Evolutionary conservation across 2,113 vertebrate species (phyloP), one percentile per base, ranked within the genome.

Genomic region (Prietella phreatophila): DNA sequence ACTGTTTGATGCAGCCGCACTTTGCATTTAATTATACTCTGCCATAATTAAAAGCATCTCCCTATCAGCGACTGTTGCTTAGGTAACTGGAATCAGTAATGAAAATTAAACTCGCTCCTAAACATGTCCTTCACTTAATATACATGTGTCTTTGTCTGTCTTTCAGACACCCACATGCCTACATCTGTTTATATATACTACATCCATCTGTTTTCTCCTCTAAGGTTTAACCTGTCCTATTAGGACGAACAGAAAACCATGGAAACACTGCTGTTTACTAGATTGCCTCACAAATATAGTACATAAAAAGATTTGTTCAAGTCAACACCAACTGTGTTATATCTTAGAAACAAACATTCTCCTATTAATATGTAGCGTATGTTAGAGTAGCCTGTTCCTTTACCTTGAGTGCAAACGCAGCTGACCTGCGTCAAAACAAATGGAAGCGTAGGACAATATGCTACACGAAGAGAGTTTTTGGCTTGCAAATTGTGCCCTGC

Each of bases 11-110:
- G 82, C 69, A n/a, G 82, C 55, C 58, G 55, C 80, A 88, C 90
- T 89, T 90, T 86, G 82, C 88, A 89, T 92, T 88, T 60, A 82
- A 67, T 87, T 87, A 75, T 85, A 81, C 81, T 25, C 50, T 55
- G 76, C 83, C 58, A 85, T 90, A 91, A 92, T 92, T 91, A 90
- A 91, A 91, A 83, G 33, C 47, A 55, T 63, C 85, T 87, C 71
- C 60, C 87, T 87, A 86, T 85, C 87, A 89, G 88, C 55, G 25
- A 73, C 82, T 88, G 91, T 91, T 88, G 89, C 87, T 85, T 56
- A 75, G 91, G 90, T 87, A 88, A 91, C 82, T 73, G 30, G 84
- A 84, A 65, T 65, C 61, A 73, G 53, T 78, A 73, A 75, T 80
- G 80, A 85, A 89, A 88, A 87, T 30, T 4, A 86, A 75, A 67